Evolutionary conservation across 2,113 vertebrate genomes (phyloP).

Genomic region (Aldabrachelys gigantea): DNA sequence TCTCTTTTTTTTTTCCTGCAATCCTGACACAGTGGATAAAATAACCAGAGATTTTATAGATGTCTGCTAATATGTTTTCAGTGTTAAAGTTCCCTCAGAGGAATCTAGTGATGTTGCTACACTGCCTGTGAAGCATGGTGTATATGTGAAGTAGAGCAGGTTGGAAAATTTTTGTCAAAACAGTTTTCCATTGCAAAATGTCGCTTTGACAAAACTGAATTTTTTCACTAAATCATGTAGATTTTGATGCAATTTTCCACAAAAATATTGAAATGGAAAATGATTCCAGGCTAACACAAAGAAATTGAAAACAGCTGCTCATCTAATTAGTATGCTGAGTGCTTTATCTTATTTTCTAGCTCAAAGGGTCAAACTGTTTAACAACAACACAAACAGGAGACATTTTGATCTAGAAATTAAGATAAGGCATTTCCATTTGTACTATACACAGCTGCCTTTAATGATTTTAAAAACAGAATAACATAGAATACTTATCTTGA

Average conservation of each 20-base stretch:
- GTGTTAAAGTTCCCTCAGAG: background rate
- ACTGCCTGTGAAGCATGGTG: background rate
- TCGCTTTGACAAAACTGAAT: background rate
- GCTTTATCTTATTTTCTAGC: background rate
- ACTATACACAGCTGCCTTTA: background rate
- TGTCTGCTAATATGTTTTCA: background rate
- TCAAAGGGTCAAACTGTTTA: background rate
- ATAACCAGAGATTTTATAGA: conserved; percentile 3
- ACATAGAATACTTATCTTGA: background rate
- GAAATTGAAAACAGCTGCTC: background rate
- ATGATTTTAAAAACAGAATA: background rate
- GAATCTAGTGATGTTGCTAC: background rate
- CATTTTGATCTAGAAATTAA: background rate
- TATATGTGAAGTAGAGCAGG: background rate
- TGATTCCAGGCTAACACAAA: background rate
- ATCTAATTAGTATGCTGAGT: background rate
- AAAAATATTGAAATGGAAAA: background rate
- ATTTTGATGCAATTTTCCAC: background rate
- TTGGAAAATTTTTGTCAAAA: background rate
- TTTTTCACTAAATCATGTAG: background rate
- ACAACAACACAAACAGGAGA: background rate
- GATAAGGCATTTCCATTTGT: background rate
- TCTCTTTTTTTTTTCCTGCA: background rate
- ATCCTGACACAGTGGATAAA: background rate
- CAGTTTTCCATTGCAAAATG: background rate